Evolutionary conservation across 2,888 invertebrate genomes (phyloP).

Genomic region (Ypsolopha scabrella): DNA sequence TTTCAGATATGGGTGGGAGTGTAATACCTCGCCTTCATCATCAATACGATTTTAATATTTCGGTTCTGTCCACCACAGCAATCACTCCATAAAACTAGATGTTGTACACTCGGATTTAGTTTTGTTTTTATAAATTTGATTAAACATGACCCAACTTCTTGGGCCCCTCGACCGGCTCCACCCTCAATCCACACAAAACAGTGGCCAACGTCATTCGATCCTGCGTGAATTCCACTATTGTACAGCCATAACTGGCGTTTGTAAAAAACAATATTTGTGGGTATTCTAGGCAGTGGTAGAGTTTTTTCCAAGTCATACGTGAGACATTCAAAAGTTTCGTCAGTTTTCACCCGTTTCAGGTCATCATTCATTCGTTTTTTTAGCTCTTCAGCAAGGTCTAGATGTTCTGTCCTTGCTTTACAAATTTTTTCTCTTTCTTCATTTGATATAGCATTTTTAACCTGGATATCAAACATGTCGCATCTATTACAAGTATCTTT

Average conservation of each 20-base stretch:
- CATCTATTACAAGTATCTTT: constrained; percentile 6
- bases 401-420: constrained; percentile 4
- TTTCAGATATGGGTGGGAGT: not conserved
- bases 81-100: constrained; percentile 10
- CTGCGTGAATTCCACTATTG: constrained; percentile 9
- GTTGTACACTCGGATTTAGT: not conserved
- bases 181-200: constrained; percentile 12
- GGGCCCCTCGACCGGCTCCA: constrained; percentile 10
- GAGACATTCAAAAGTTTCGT: too few species aligned
- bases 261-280: constrained; percentile 9
- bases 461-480: constrained; percentile 2
- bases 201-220: constrained; percentile 5
- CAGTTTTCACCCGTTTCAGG: constrained; percentile 4
- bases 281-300: too few species aligned
- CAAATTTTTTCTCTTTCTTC: constrained; percentile 2
- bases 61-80: constrained; percentile 12
- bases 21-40: constrained; percentile 9
- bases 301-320: constrained; percentile 11
- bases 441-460: constrained; percentile 4
- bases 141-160: constrained; percentile 12
- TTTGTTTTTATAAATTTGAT: constrained; percentile 5
- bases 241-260: constrained; percentile 11
- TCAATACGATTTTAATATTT: constrained; percentile 11
- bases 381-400: not conserved
- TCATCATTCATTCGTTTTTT: not conserved